These are phyloP conservation scores for Synergus japonicus DNA, from an alignment of 2,888 invertebrate species.

Conservation along the genomic window DNA sequence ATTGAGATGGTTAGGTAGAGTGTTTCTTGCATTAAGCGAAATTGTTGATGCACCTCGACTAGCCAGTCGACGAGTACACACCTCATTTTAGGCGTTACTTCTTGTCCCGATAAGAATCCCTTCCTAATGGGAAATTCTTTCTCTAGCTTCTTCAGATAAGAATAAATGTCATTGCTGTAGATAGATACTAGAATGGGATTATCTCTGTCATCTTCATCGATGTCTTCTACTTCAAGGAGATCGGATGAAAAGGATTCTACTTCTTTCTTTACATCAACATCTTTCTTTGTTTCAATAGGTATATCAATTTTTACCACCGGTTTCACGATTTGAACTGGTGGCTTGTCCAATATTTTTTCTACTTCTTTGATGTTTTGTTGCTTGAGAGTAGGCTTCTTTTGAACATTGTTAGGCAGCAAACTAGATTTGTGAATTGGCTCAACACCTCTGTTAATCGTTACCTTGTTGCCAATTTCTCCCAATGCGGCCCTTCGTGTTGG, in stretches of 20 bases:
- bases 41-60: slow-evolving; percentile 93
- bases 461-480: slow-evolving; percentile 79
- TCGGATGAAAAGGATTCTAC: slow-evolving; percentile 68
- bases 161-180: slow-evolving; percentile 94
- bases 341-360: slow-evolving; percentile 61
- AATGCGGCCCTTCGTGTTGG: slow-evolving; percentile 76
- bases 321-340: slow-evolving; percentile 61
- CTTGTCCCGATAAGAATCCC: slow-evolving; percentile 84
- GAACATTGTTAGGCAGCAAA: slow-evolving; percentile 56
- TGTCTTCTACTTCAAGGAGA: slow-evolving; percentile 81
- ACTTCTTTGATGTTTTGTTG: slow-evolving; percentile 49
- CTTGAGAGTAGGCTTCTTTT: slow-evolving; percentile 58
- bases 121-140: slow-evolving; percentile 81
- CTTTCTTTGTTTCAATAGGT: slow-evolving; percentile 37
- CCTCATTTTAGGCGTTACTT: slow-evolving; percentile 91
- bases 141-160: slow-evolving; percentile 89
- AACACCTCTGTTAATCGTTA: slow-evolving; percentile 72
- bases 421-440: slow-evolving; percentile 70
- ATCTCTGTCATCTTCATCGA: slow-evolving; percentile 86
- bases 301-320: slow-evolving; percentile 58
- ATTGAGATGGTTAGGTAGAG: slow-evolving; percentile 92
- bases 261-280: slow-evolving; percentile 47
- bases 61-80: slow-evolving; percentile 95
- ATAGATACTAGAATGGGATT: slow-evolving; percentile 89
- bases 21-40: slow-evolving; percentile 91